Base-by-base conservation (phyloP, 2,888 invertebrate species). In the Capitulum mitella region DNA sequence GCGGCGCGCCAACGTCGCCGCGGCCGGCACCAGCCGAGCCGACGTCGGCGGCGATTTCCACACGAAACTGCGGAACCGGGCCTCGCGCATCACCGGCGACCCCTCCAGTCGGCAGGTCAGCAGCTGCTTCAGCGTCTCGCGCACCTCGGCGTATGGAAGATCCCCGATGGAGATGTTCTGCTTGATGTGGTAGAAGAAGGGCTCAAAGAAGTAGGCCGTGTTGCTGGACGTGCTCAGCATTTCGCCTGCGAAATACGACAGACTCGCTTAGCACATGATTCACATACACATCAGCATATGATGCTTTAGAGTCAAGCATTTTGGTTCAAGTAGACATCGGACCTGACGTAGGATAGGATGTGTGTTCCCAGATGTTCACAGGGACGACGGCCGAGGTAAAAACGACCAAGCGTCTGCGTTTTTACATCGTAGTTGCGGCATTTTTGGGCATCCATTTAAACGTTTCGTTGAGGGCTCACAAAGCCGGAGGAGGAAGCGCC, bases 201-300 rank as follows among this genome's bases (percentile, higher is more conserved):
- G 61, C 61, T 61, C 61, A 32, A 61, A 61, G 61, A 61, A 61
- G 32, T 61, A 61, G 32, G 61, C 61, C 14, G 61, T 61, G 61
- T 32, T 61, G 29, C 16, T n/a, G 3, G 61, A 61, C 3, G 61
- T 61, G 61, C 61, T 61, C 14, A 61, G 61, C 14, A 61, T 61
- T n/a, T 61, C 61, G 16, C 61, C 61, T 61, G 54, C n/a, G 26
- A n/a, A n/a, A 54, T 16, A 51, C 12, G n/a, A n/a, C n/a, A n/a
- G n/a, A n/a, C n/a, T n/a, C n/a, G n/a, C n/a, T n/a, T n/a, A n/a
- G n/a, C n/a, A n/a, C n/a, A n/a, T n/a, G n/a, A n/a, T n/a, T n/a
- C n/a, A n/a, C n/a, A n/a, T n/a, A n/a, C n/a, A n/a, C n/a, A n/a
- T n/a, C n/a, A n/a, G n/a, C n/a, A n/a, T n/a, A n/a, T n/a, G n/a